Evolutionary conservation across 1,140 invertebrate species (phyloP), one percentile per base, ranked within the genome.

Genomic region (Zaprionus tsacasi): DNA sequence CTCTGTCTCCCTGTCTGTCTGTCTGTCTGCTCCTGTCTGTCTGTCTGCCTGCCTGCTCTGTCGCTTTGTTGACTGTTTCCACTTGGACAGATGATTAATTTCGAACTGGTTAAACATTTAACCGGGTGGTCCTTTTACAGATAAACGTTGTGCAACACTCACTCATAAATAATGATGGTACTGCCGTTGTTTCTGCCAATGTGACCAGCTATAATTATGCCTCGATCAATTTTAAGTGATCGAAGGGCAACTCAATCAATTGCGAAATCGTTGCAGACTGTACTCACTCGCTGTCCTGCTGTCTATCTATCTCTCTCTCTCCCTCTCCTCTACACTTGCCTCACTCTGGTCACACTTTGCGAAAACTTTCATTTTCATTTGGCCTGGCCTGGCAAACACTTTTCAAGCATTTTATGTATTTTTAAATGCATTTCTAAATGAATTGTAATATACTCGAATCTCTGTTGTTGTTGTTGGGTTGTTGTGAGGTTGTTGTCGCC

Each of bases 371-470:
- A 74, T 88, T 87, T 88, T 82, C 83, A 77, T 75, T 82, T 76
- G 33, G 64, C 68, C 79, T 30, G 27, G 27, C 6, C 27, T 86
- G 79, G 76, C 86, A 69, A 78, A 82, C 79, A 75, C 83, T 87
- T 87, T 88, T 36, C 55, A 58, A 60, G 75, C 67, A 79, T 87
- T 81, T 83, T 85, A 89, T 89, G 85, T 85, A 89, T 88, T 88
- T 88, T 88, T 80, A 89, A 88, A 83, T 88, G 81, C 86, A 89
- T 89, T 88, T 85, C 81, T 85, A 88, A 88, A 88, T 89, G 83
- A 88, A 89, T 88, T 88, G 83, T 88, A 88, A 88, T 89, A 89
- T 76, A 63, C 72, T 48, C 38, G 65, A 45, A 21, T 73, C 36
- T 27, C 48, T 48, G 40, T 33, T 8, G 58, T 13, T 54, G 48